These are phyloP conservation scores for Epirrhoe alternata DNA, from an alignment of 2,888 invertebrate species.

Conservation along the genomic window DNA sequence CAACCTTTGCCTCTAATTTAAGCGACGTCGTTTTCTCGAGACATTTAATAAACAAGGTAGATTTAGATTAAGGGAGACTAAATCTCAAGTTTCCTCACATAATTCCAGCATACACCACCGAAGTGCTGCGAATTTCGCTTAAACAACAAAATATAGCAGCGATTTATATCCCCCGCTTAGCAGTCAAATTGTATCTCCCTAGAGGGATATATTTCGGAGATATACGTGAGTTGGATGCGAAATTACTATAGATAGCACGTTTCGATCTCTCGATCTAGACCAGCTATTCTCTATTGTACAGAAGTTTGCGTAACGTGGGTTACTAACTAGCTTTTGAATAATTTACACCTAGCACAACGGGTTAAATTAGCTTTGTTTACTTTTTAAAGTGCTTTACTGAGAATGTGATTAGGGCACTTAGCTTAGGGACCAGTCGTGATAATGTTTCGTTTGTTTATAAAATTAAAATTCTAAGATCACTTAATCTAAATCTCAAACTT, in stretches of 20 bases:
- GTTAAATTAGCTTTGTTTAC: not conserved
- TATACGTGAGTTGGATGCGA: conserved; percentile 19
- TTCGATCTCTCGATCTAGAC: conserved; percentile 5
- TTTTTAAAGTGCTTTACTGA: not conserved
- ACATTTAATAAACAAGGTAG: not conserved
- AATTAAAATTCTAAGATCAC: no score
- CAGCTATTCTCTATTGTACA: conserved; percentile 6
- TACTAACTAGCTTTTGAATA: not conserved
- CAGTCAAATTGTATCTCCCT: conserved; percentile 23
- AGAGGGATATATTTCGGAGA: conserved; percentile 19
- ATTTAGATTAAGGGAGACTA: not conserved
- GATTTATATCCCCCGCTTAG: conserved; percentile 24
- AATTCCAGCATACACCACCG: not conserved
- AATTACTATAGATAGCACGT: conserved; percentile 14
- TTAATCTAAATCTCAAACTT: no score
- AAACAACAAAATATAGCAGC: conserved; percentile 10
- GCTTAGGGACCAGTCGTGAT: no score
- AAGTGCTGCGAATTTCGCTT: not conserved
- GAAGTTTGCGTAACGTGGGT: not conserved
- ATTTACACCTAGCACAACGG: not conserved
- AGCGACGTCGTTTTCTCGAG: not conserved
- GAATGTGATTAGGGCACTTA: no score
- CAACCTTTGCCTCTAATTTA: not conserved
- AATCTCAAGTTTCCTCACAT: not conserved
- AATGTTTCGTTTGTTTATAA: no score